phyloP scores from a whole-genome alignment of 2,888 invertebrate species.

The Cantharis nigra region DNA sequence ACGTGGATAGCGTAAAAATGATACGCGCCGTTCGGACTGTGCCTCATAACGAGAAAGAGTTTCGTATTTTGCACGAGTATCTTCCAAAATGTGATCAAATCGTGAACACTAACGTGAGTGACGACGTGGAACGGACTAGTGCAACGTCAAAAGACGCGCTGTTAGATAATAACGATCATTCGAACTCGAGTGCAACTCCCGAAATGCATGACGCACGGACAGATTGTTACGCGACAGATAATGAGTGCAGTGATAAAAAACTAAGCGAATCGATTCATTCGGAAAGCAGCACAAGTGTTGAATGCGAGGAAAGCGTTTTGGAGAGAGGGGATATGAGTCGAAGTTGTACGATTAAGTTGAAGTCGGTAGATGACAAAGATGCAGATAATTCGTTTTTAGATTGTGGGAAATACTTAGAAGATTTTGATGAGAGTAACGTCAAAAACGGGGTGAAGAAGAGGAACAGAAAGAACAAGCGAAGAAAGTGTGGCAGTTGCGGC shows the following conservation, averaged over 20 bases:
- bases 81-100: conserved; percentile 27
- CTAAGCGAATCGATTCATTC: conserved; percentile 50
- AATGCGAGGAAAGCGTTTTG: conserved; percentile 43
- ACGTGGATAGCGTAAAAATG: conserved; percentile 55
- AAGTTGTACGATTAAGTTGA: conserved; percentile 33
- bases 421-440: conserved; percentile 24
- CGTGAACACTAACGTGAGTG: conserved; percentile 39
- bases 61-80: conserved; percentile 26
- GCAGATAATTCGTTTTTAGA: conserved; percentile 31
- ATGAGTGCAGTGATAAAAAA: conserved; percentile 51
- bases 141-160: conserved; percentile 74
- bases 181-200: conserved; percentile 65
- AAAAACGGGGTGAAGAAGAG: conserved; percentile 40
- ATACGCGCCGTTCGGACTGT: conserved; percentile 42
- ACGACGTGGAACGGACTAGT: conserved; percentile 67
- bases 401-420: conserved; percentile 38
- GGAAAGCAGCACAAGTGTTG: conserved; percentile 51
- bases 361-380: conserved; percentile 25
- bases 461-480: conserved; percentile 42
- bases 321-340: conserved; percentile 31
- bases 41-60: conserved; percentile 32
- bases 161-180: conserved; percentile 64
- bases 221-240: conserved; percentile 50
- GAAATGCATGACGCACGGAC: conserved; percentile 58
- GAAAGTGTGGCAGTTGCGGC: conserved; percentile 38